Evolutionary conservation across 2,113 vertebrate species (phyloP).

Genomic region (Sebastes fasciatus): DNA sequence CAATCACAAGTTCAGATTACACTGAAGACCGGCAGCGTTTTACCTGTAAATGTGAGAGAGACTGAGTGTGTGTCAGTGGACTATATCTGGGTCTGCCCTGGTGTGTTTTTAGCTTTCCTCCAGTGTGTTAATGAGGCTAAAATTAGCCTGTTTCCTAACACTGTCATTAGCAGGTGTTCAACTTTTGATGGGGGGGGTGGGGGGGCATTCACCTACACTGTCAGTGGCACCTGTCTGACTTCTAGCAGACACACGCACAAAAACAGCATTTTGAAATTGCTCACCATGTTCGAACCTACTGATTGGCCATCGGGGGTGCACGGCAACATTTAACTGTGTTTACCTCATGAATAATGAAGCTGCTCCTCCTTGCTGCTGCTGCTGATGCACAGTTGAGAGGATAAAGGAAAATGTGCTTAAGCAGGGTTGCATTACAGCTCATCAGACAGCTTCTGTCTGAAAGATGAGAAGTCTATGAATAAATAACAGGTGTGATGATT

Average conservation of each 20-base stretch:
- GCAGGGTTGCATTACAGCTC: slow-evolving; percentile 34
- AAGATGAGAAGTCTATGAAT: slow-evolving; percentile 17
- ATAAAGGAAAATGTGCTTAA: not conserved
- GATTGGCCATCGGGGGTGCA: no score
- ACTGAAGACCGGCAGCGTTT: not conserved
- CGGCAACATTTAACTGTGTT: not conserved
- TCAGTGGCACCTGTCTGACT: slow-evolving; percentile 44
- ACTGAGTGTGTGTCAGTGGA: not conserved
- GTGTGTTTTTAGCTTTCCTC: slow-evolving; percentile 43
- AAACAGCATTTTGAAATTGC: not conserved
- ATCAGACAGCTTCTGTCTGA: slow-evolving; percentile 22
- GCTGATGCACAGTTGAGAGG: no score
- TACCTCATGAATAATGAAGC: not conserved
- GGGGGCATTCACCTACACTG: slow-evolving; percentile 16
- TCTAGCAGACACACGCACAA: slow-evolving; percentile 1
- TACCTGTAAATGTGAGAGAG: not conserved
- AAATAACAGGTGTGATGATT: not conserved
- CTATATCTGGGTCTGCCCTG: not conserved
- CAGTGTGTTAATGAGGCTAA: slow-evolving; percentile 45
- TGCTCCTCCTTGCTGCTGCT: not conserved
- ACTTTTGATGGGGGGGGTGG: slow-evolving; percentile 8
- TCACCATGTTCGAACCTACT: not conserved
- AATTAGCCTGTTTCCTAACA: slow-evolving; percentile 38
- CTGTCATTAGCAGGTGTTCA: slow-evolving; percentile 57
- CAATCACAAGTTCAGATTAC: no score